Conservation (phyloP, 1,140 invertebrate genomes). For the Achroia grisella region DNA sequence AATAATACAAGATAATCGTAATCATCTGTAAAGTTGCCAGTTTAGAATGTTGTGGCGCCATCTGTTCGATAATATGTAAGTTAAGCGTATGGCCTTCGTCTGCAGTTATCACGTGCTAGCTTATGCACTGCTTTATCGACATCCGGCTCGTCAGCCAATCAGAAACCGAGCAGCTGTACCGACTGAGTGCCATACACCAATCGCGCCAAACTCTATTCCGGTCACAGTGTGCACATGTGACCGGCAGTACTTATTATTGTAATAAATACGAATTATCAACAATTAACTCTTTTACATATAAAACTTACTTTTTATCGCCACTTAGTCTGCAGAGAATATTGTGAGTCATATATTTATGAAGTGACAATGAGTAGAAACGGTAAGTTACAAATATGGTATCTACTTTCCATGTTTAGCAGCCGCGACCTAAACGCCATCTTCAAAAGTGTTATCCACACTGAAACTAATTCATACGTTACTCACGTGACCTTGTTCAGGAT, state of each 20-base stretch:
- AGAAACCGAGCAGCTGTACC: constrained; percentile 22
- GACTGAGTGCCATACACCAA: constrained; percentile 29
- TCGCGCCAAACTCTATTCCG: constrained; percentile 27
- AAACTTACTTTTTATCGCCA: too few relatives aligned
- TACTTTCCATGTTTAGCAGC: constrained; percentile 11
- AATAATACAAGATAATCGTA: neutral
- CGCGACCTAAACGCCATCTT: constrained; percentile 15
- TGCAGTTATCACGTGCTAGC: constrained; percentile 4
- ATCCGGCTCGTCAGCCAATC: constrained; percentile 24
- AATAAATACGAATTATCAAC: too few relatives aligned
- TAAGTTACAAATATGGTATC: constrained; percentile 50
- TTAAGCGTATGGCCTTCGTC: constrained; percentile 21
- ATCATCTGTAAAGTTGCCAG: neutral
- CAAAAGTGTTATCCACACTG: too few relatives aligned
- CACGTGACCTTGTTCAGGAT: too few relatives aligned
- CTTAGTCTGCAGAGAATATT: neutral
- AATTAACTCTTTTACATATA: too few relatives aligned
- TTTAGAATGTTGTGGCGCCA: constrained; percentile 24
- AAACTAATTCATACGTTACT: too few relatives aligned
- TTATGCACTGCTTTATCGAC: constrained; percentile 35
- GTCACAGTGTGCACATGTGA: constrained; percentile 55
- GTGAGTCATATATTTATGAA: neutral
- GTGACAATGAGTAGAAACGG: constrained; percentile 44
- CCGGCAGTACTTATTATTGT: constrained; percentile 21
- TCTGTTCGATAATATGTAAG: constrained; percentile 18